Conservation (phyloP, 1,140 invertebrate species). For the Cardiocondyla obscurior region DNA sequence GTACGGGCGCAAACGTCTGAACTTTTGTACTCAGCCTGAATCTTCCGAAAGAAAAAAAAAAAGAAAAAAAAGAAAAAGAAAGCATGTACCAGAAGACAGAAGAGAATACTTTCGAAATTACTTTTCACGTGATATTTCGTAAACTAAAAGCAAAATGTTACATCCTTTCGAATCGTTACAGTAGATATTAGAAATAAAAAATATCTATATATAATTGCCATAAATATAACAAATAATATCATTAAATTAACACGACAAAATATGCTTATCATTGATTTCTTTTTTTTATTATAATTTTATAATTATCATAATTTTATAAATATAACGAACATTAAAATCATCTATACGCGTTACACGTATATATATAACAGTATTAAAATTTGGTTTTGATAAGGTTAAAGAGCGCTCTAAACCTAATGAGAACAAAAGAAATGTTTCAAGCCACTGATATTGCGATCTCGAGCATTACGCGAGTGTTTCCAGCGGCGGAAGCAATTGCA, state of each 20-base stretch:
- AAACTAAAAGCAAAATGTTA: background rate
- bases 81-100: background rate
- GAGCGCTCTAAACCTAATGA: background rate
- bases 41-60: background rate
- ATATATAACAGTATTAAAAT: background rate
- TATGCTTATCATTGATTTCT: background rate
- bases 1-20: constrained; percentile 24
- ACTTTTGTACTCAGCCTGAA: constrained; percentile 20
- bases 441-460: constrained; percentile 18
- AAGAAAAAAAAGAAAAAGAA: background rate
- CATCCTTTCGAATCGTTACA: background rate
- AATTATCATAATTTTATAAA: background rate
- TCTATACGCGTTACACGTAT: no score
- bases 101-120: constrained; percentile 15
- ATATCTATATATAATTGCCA: background rate
- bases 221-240: background rate
- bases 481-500: constrained; percentile 42
- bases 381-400: background rate
- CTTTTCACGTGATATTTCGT: background rate
- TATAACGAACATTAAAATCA: no score
- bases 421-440: background rate
- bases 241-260: background rate
- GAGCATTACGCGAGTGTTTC: constrained; percentile 15
- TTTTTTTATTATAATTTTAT: background rate
- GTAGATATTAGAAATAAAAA: background rate